These are phyloP conservation scores for Sinella curviseta DNA, from an alignment of 1,140 invertebrate species.

Conservation along the genomic window DNA sequence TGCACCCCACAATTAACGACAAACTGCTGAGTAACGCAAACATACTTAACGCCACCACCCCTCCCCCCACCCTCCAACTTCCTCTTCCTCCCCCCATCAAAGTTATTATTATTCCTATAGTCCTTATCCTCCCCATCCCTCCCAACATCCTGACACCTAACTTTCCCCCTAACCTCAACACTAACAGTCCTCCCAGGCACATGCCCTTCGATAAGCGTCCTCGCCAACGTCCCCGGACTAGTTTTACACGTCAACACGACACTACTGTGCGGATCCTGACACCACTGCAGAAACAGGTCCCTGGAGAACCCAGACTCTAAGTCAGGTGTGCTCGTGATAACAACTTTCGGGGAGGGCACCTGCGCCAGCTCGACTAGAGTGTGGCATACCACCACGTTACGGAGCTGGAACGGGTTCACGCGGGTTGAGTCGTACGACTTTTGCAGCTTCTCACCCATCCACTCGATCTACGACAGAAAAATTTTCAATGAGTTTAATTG, in stretches of 20 bases:
- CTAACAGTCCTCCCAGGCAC: slow-evolving; percentile 66
- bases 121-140: slow-evolving; percentile 82
- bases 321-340: slow-evolving; percentile 90
- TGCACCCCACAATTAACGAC: slow-evolving; percentile 81
- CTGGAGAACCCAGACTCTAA: slow-evolving; percentile 93
- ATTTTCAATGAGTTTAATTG: background rate
- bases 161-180: slow-evolving; percentile 70
- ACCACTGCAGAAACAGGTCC: slow-evolving; percentile 94
- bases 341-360: slow-evolving; percentile 91
- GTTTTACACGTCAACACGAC: slow-evolving; percentile 88
- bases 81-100: slow-evolving; percentile 40
- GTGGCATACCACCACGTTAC: slow-evolving; percentile 89
- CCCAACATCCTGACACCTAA: slow-evolving; percentile 87
- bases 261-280: slow-evolving; percentile 85
- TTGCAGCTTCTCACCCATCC: slow-evolving; percentile 99
- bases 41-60: slow-evolving; percentile 66
- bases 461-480: slow-evolving; percentile 78
- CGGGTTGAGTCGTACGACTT: slow-evolving; percentile 90
- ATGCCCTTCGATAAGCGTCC: slow-evolving; percentile 82
- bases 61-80: background rate
- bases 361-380: slow-evolving; percentile 83
- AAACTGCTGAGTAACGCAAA: slow-evolving; percentile 71
- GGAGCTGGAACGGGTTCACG: slow-evolving; percentile 93
- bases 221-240: slow-evolving; percentile 77
- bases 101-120: slow-evolving; percentile 58